Base-by-base conservation (phyloP, 2,113 vertebrate genomes). In the Cebus imitator region DNA sequence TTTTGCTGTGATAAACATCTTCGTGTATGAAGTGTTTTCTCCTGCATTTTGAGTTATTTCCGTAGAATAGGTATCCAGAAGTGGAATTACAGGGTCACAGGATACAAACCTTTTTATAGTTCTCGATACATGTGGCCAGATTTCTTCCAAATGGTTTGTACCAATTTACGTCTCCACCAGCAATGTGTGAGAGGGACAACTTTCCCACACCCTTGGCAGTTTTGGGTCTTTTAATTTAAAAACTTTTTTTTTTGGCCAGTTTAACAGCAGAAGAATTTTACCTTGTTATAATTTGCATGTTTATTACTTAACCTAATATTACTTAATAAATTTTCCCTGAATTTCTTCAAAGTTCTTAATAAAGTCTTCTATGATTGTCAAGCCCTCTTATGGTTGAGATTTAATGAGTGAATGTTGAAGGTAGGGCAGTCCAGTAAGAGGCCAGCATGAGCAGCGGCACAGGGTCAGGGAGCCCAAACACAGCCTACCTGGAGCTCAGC, bases 241-340 rank as follows among this genome's bases (percentile, higher is more conserved):
- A 35, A 88, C 52, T 4, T 17, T 3, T 48, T 48, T 86, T 87
- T 84, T 92, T 94, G 84, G 81, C 87, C 90, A 97, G 35, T 90
- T 97, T 97, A 96, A 90, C 14, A 88, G 93, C 43, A 81, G 52
- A 95, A 97, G 93, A 96, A 88, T 78, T 95, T 95, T 86, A 93
- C 30, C 6, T 96, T 64, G 12, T 94, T 97, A 97, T 92, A 97
- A 96, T 97, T 96, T 98, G 78, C 81, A 96, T 97, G 97, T 96
- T 96, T 98, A 96, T 96, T 78, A 89, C 92, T 97, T 96, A 95
- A 92, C 76, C 76, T 97, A 94, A 91, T 57, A 43, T 92, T 95
- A 90, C 84, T 73, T 76, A 87, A 82, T 97, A 90, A 66, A 64
- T 89, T 64, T 78, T 32, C 75, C 81, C 48, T 45, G 35, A 86